Base-by-base conservation (phyloP, 2,888 invertebrate species). In the Globia sparganii region DNA sequence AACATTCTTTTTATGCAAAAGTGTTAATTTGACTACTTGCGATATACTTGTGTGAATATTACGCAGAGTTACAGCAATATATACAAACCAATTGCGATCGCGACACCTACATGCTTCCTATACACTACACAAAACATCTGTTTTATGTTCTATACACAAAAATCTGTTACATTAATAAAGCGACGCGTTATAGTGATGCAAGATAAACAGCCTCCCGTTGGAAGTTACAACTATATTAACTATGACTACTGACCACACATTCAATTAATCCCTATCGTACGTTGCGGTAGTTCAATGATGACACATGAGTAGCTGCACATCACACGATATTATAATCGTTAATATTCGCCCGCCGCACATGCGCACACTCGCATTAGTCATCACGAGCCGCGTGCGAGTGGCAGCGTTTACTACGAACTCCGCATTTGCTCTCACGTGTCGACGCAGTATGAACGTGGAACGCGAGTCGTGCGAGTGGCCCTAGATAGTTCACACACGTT, bases 11-110 rank as follows among this genome's bases (percentile, higher is more conserved):
- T 58, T 65, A 40, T 28, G 31, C 25, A 74, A 21, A 66, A 68
- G 11, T 56, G 34, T 65, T 34, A 64, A 72, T 62, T 69, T n/a
- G 40, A 68, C 71, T 84, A 74, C 40, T 43, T 61, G 65, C 69
- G n/a, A 58, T 56, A 70, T 62, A 65, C 46, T 58, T 68, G 15
- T 43, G 25, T 37, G 34, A 59, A 61, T 53, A 72, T 65, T 53
- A 40, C 66, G 34, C 68, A 40, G 21, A 56, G 59, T 71, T 72
- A 34, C 58, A 75, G 68, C 80, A 75, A 75, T 75, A 83, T 83
- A 84, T 86, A 86, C 80, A 80, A 75, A 86, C 75, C 34, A 75
- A 61, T 73, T 43, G 43, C 34, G 86, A 59, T 58, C 64, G 62
- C 58, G 62, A 75, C 40, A 49, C 43, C 43, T 71, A 75, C 28